Base-by-base conservation (phyloP, 2,113 vertebrate species). In the Entosphenus tridentatus region DNA sequence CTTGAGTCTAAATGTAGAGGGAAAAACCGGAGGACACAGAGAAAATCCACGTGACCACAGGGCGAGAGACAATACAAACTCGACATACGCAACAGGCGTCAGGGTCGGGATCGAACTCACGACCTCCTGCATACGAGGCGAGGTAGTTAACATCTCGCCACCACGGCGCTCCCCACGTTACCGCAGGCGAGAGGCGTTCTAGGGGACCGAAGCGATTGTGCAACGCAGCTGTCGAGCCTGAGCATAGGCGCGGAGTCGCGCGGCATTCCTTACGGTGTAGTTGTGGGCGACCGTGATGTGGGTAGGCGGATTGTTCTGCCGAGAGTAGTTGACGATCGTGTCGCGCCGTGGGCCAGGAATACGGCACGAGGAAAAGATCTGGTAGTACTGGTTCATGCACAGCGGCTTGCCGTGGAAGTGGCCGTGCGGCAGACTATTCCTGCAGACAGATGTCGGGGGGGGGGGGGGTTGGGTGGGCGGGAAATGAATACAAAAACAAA, bases 371-470 rank as follows among this genome's bases (percentile, higher is more conserved):
- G 88, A 93, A 71, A 98, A 80, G 76, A 98, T 85, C 78, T 90
- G 85, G 78, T 92, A 91, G 77, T 96, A 98, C 81, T 96, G 93
- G 78, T 90, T 85, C 93, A 98, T 98, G 71, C 93, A 98, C 59
- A 98, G 83, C 0, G 86, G 87, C 76, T 85, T 86, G 54, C 85
- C 86, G 8, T 83, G 83, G 71, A 96, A 73, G 73, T 86, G 80
- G 74, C 96, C 87, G 58, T 92, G 76, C 0, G 90, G 87, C 12
- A 98, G 78, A 11, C 83, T 87, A 70, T 91, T 80, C 55, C 93
- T 98, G 75, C 6, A 68, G 39, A 7, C 39, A 39, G 39, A 39
- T 39, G 39, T 39, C 39, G 6, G 39, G 39, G 39, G 39, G 1
- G 39, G 39, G 39, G 39, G 39, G 21, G 18, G 12, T 70, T 56